A percentile compares a stretch with the other conserved stretches of the same genome.
These are phyloP conservation scores for Drosophila varians DNA, from an alignment of 1,140 invertebrate genomes.

Conservation along the genomic window DNA sequence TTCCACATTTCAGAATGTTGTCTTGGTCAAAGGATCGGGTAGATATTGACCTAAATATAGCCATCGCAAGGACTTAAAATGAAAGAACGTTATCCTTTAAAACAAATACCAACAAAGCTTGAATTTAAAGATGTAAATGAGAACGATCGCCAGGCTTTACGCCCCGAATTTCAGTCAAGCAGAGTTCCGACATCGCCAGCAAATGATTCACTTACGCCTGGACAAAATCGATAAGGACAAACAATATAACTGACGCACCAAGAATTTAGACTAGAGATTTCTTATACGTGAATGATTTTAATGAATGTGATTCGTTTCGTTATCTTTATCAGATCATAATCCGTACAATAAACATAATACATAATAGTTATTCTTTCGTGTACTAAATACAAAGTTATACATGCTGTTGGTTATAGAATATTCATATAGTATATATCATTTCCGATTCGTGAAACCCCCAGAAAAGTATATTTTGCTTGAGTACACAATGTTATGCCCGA, in stretches of 20 bases:
- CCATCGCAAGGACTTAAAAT: too few relatives aligned
- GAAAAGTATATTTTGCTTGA: slow-evolving; percentile 30
- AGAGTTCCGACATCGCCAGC: slow-evolving; percentile 7
- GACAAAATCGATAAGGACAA: slow-evolving; percentile 36
- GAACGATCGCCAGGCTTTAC: slow-evolving; percentile 15
- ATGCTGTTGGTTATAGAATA: slow-evolving; percentile 60
- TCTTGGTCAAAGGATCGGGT: too few relatives aligned
- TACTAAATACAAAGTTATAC: slow-evolving; percentile 56
- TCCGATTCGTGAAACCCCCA: slow-evolving; percentile 17
- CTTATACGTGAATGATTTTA: slow-evolving; percentile 56
- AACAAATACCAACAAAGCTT: background rate
- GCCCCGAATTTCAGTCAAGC: slow-evolving; percentile 3
- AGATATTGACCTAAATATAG: too few relatives aligned
- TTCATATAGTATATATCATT: slow-evolving; percentile 62
- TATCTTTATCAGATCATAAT: slow-evolving; percentile 56
- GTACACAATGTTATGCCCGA: slow-evolving; percentile 10
- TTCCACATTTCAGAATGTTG: too few relatives aligned
- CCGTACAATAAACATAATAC: slow-evolving; percentile 71
- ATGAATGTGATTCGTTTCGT: slow-evolving; percentile 69
- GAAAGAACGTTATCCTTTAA: background rate
- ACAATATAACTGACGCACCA: slow-evolving; percentile 38
- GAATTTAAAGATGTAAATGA: background rate
- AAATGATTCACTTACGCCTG: slow-evolving; percentile 2
- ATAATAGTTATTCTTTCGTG: slow-evolving; percentile 60
- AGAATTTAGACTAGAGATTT: background rate